Conservation (phyloP, 2,797 vertebrate genomes). For the Scolopax bukidnonensis region DNA sequence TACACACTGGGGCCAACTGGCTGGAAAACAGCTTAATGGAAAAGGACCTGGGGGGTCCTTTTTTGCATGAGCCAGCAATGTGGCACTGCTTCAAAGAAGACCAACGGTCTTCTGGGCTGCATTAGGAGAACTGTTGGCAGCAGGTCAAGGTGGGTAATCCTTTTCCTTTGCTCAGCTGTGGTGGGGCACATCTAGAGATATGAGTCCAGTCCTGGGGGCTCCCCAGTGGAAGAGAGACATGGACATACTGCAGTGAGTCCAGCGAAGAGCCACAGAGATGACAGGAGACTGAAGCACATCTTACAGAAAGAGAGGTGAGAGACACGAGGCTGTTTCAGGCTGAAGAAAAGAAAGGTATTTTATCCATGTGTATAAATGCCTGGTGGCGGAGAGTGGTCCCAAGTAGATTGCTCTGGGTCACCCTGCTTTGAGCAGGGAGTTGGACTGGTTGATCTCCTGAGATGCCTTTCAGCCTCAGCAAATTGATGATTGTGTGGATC, state of each 20-base stretch:
- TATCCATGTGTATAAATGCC: neutral
- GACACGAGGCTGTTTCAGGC: neutral
- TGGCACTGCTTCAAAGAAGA: neutral
- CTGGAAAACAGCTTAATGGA: neutral
- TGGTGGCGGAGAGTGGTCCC: neutral
- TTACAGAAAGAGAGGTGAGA: neutral
- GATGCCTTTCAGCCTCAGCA: neutral
- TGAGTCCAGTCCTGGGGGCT: neutral
- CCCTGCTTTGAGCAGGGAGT: neutral
- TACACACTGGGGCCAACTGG: rapidly evolving
- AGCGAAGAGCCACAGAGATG: neutral
- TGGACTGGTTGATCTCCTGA: neutral
- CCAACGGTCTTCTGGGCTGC: neutral
- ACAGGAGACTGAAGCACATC: neutral
- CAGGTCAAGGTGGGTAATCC: neutral
- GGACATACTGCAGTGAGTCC: rapidly evolving
- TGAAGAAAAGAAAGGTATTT: neutral
- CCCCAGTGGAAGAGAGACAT: neutral
- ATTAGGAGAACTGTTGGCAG: neutral
- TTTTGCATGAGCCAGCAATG: neutral
- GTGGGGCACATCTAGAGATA: neutral
- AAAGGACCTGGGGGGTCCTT: rapidly evolving
- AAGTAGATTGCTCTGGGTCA: neutral
- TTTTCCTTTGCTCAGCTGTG: neutral
- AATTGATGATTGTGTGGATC: neutral